Evolutionary conservation across 37 sponge, comb jelly and placozoan genomes (phyloP).

Genomic region (Lycopodina hypogea): DNA sequence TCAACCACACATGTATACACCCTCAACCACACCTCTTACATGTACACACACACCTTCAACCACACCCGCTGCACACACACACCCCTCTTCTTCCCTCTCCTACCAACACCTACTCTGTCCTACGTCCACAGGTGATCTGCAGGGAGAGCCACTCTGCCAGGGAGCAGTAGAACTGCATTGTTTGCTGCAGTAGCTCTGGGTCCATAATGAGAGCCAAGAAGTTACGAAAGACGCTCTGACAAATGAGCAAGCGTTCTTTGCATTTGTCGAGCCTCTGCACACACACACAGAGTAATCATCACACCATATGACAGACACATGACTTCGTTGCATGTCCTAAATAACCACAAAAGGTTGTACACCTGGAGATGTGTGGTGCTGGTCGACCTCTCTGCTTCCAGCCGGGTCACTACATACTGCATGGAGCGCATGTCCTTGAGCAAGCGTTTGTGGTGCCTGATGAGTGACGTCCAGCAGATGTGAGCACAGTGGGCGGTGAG

Average conservation of each 20-base stretch:
- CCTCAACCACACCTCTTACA: too few relatives aligned
- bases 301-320: background rate
- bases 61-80: too few relatives aligned
- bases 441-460: constrained; percentile 31
- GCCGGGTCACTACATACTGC: background rate
- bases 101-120: background rate
- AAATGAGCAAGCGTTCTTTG: background rate
- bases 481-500: constrained; percentile 78
- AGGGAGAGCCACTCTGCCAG: constrained; percentile 43
- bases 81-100: too few relatives aligned
- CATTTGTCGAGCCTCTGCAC: background rate
- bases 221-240: constrained; percentile 19
- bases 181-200: constrained; percentile 29
- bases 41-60: too few relatives aligned
- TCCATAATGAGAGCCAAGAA: constrained; percentile 36
- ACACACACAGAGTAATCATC: background rate
- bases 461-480: constrained; percentile 60
- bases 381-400: constrained; percentile 2
- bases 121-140: constrained; percentile 1
- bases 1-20: too few relatives aligned
- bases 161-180: constrained; percentile 41
- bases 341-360: background rate
- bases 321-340: background rate
- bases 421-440: constrained; percentile 60
- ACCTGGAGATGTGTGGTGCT: background rate